Conservation (phyloP, 2,113 vertebrate genomes). For the Prionailurus bengalensis region DNA sequence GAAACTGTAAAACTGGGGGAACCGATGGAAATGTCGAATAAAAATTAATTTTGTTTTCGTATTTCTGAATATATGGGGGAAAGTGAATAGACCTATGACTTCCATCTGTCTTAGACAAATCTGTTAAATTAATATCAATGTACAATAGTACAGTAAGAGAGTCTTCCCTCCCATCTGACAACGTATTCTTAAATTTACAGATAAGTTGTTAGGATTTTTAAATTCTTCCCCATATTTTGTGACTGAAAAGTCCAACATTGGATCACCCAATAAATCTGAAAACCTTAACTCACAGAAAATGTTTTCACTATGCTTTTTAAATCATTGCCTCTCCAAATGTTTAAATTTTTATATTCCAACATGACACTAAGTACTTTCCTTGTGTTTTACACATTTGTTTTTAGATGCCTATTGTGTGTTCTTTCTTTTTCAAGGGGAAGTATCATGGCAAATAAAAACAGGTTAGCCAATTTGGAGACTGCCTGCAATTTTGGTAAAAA, state of each 20-base stretch:
- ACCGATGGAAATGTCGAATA: conserved; percentile 23
- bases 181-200: neutral
- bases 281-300: neutral
- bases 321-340: conserved; percentile 3
- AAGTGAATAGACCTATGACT: neutral
- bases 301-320: conserved; percentile 36
- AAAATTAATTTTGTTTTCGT: neutral
- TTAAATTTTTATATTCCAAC: conserved; percentile 51
- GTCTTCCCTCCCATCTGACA: neutral
- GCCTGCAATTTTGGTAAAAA: conserved; percentile 38
- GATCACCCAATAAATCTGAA: neutral
- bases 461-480: neutral
- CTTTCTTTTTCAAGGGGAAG: conserved; percentile 14
- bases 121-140: conserved; percentile 20
- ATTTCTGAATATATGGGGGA: conserved; percentile 48
- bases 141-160: neutral
- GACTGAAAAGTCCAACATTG: neutral
- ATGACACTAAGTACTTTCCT: neutral
- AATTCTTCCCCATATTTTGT: conserved; percentile 41
- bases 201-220: conserved; percentile 24
- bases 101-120: neutral
- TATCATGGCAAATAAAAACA: conserved; percentile 52
- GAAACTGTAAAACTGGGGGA: neutral
- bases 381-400: conserved; percentile 37
- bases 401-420: conserved; percentile 40